Percentiles rank a stretch among this genome's conserved stretches.
Conservation (phyloP, 2,888 invertebrate genomes). For the Ophion ellenae region DNA sequence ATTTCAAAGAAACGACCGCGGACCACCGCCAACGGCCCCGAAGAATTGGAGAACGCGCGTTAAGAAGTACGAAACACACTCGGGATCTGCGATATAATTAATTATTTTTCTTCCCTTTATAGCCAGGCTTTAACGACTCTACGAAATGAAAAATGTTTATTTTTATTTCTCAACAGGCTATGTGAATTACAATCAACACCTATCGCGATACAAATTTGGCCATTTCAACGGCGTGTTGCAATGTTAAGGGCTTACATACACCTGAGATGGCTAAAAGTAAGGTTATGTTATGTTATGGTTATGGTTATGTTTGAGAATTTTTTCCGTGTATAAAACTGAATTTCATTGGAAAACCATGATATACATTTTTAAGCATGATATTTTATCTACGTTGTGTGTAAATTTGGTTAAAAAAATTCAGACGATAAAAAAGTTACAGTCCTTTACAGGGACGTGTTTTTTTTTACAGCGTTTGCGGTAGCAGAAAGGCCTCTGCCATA, state of each 20-base stretch:
- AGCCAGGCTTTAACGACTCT: neutral
- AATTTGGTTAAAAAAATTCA: too few species aligned
- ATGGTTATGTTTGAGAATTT: too few species aligned
- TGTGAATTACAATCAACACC: neutral
- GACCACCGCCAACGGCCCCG: constrained; percentile 31
- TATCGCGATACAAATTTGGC: neutral
- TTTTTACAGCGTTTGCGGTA: too few species aligned
- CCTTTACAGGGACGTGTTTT: too few species aligned
- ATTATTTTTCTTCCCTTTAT: constrained; percentile 30
- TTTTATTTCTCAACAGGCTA: neutral
- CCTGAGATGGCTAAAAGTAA: too few species aligned
- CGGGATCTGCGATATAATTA: constrained; percentile 44
- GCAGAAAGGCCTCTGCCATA: too few species aligned
- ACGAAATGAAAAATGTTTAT: neutral
- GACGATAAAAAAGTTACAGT: too few species aligned
- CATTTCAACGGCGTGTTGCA: neutral
- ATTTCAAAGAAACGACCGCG: constrained; percentile 68
- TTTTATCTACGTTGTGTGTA: too few species aligned
- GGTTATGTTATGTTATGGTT: too few species aligned
- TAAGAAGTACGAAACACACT: constrained; percentile 4
- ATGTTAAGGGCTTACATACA: neutral
- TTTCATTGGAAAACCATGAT: too few species aligned
- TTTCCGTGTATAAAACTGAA: too few species aligned
- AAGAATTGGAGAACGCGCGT: constrained; percentile 6
- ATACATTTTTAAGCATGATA: too few species aligned